Conservation (phyloP, 2,888 invertebrate species). For the Sinopyrophorus schimmeli region DNA sequence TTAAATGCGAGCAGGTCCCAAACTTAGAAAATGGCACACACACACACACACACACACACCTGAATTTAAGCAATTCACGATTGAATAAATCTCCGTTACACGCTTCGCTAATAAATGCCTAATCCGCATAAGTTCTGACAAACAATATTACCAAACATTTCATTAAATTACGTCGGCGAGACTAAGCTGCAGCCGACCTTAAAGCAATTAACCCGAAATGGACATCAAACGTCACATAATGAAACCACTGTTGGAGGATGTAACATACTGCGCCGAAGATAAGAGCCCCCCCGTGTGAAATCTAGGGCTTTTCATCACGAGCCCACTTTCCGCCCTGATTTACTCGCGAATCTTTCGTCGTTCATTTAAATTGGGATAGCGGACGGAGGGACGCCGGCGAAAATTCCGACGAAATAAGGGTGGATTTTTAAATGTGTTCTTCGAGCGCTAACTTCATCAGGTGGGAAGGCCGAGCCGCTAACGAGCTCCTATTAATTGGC, state of each 20-base stretch:
- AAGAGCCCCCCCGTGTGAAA: conserved; percentile 4
- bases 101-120: conserved; percentile 17
- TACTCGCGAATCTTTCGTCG: too few relatives aligned
- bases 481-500: conserved; percentile 38
- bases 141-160: conserved; percentile 23
- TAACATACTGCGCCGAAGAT: conserved; percentile 11
- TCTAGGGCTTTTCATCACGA: conserved; percentile 1
- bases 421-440: conserved; percentile 27
- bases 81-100: conserved; percentile 12
- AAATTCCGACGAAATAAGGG: too few relatives aligned
- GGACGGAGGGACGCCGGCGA: too few relatives aligned
- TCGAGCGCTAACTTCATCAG: conserved; percentile 28
- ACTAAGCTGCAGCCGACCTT: conserved; percentile 22
- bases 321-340: too few relatives aligned
- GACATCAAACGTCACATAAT: conserved; percentile 31
- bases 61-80: conserved; percentile 13
- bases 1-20: conserved; percentile 6
- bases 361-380: too few relatives aligned
- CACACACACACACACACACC: conserved; percentile 9
- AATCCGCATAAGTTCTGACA: conserved; percentile 15
- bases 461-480: conserved; percentile 30
- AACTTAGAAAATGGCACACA: conserved; percentile 4
- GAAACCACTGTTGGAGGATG: conserved; percentile 20
- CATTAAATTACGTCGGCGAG: conserved; percentile 17
- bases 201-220: conserved; percentile 32